Conservation (phyloP, 2,888 invertebrate species). For the Homarus gammarus region DNA sequence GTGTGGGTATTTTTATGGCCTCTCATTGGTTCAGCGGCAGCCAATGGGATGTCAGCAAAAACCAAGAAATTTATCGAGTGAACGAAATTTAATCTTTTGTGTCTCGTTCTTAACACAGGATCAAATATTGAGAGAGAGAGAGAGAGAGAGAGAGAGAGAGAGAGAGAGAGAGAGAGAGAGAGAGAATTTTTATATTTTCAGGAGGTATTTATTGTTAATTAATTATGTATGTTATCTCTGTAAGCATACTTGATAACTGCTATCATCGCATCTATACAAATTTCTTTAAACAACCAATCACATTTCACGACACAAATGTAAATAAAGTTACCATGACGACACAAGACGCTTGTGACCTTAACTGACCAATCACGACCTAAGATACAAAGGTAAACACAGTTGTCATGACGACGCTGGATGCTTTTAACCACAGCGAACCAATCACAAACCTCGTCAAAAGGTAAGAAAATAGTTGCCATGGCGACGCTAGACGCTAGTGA, state of each 20-base stretch:
- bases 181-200: too few species aligned
- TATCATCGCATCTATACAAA: too few species aligned
- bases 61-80: neutral
- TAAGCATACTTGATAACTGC: too few species aligned
- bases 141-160: too few species aligned
- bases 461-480: neutral
- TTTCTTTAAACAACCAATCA: too few species aligned
- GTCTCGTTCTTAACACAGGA: neutral
- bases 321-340: too few species aligned
- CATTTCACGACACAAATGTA: neutral
- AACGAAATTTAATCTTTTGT: neutral
- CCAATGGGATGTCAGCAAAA: neutral
- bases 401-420: neutral
- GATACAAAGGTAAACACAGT: neutral
- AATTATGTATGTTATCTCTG: too few species aligned
- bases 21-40: neutral
- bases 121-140: neutral
- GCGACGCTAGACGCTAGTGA: neutral
- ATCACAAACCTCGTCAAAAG: too few species aligned
- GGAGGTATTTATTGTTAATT: too few species aligned
- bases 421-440: too few species aligned
- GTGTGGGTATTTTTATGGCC: neutral
- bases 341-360: too few species aligned
- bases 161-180: neutral
- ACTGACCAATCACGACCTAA: neutral